Evolutionary conservation across 2,797 vertebrate genomes (phyloP).

Genomic region (Neoniphon sammara): DNA sequence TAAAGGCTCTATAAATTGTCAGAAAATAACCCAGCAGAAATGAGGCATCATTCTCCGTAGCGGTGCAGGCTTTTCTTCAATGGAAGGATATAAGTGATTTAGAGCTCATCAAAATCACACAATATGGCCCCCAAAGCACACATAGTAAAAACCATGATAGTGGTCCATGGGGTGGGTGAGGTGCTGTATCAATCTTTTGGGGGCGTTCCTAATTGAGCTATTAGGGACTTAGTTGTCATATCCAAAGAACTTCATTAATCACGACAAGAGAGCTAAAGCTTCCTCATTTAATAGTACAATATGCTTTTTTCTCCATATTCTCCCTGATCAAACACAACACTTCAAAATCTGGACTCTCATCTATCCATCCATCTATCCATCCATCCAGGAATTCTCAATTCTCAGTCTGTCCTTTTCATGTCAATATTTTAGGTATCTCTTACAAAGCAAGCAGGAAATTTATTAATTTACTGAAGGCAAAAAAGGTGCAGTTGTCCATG

Average conservation of each 20-base stretch:
- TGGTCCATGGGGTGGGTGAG: conserved; percentile 44
- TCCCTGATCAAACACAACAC: conserved; percentile 30
- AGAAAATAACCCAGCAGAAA: conserved; percentile 61
- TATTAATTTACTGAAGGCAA: neutral
- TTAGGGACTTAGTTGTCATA: conserved; percentile 67
- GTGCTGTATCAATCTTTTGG: conserved; percentile 63
- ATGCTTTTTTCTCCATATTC: conserved; percentile 28
- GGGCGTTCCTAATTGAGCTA: conserved; percentile 63
- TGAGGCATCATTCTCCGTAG: conserved; percentile 57
- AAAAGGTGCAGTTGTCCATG: conserved; percentile 4
- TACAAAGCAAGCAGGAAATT: conserved; percentile 2
- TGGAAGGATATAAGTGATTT: conserved; percentile 74
- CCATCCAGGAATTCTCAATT: conserved; percentile 25
- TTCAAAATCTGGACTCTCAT: conserved; percentile 20
- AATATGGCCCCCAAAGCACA: conserved; percentile 69
- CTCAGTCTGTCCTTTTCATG: conserved; percentile 31
- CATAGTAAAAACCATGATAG: conserved; percentile 64
- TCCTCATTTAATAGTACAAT: conserved; percentile 33
- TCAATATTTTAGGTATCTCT: conserved; percentile 5
- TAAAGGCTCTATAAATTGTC: conserved; percentile 76
- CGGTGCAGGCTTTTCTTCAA: conserved; percentile 59
- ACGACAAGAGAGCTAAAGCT: conserved; percentile 46
- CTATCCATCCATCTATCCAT: conserved; percentile 15
- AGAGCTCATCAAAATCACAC: conserved; percentile 72
- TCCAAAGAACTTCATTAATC: conserved; percentile 74